Evolutionary conservation across 2,113 vertebrate species (phyloP), one percentile per base, ranked within the genome.

Genomic region (Gymnobelideus leadbeateri): DNA sequence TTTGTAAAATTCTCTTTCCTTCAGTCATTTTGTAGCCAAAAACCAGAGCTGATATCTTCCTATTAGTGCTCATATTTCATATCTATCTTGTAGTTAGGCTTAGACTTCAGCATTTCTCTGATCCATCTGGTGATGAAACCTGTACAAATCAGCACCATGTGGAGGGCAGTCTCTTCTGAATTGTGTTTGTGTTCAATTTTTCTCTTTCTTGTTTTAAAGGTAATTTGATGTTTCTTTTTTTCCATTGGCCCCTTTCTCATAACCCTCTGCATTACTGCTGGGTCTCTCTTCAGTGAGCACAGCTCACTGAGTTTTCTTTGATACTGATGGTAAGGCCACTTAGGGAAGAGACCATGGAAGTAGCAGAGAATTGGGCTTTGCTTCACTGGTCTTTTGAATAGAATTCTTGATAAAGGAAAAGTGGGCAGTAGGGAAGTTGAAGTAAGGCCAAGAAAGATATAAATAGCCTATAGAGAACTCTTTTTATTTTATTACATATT

Each of bases 121-220:
- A 52, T 89, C 21, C 4, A 90, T 91, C 16, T 94, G 49, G 43
- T 93, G 46, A 53, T 92, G 28, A 24, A 14, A 77, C 12, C 90
- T 96, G 46, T 46, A 91, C 92, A 94, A 47, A 68, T 68, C 6
- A 93, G 51, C 1, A 37, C 14, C n/a, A 50, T 31, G 12, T 89
- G 53, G 28, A 24, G 9, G 37, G 16, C 52, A 50, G 25, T 92
- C 11, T 89, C 93, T 90, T 94, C 77, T 94, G 24, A 55, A n/a
- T 95, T 93, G 31, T 95, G 47, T 91, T 92, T 92, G 3, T 92
- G n/a, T 84, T 92, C 49, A 28, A 46, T 89, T 93, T 7, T 68
- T 96, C 37, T 93, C 46, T 94, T 97, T 94, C 61, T 84, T 89
- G 6, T 51, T 96, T 93, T 94, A 89, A 95, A 95, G 28, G 14